Evolutionary conservation across 2,797 vertebrate genomes (phyloP).

Genomic region (Silurus lanzhouensis): DNA sequence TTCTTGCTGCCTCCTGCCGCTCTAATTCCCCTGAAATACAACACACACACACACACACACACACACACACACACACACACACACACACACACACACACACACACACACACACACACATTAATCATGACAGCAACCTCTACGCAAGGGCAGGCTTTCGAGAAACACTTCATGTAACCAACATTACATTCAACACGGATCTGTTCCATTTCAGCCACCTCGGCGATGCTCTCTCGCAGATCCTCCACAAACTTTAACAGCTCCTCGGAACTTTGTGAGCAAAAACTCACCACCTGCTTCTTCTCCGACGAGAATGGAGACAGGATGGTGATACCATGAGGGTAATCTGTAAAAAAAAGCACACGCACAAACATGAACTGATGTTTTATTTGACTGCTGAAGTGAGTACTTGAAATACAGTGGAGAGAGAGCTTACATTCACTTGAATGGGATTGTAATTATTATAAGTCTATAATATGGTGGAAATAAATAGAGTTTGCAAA

Average conservation of each 20-base stretch:
- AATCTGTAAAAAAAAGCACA: slow-evolving; percentile 74
- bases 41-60: slow-evolving; percentile 25
- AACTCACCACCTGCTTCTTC: slow-evolving; percentile 95
- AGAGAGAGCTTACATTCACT: not conserved
- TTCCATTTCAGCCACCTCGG: slow-evolving; percentile 98
- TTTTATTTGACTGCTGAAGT: not conserved
- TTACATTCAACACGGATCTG: slow-evolving; percentile 99
- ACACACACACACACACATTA: slow-evolving; percentile 28
- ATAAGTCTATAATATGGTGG: not conserved
- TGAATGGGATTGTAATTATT: not conserved
- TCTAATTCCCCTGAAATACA: slow-evolving; percentile 89
- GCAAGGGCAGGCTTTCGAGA: slow-evolving; percentile 15
- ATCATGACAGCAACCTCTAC: slow-evolving; percentile 4
- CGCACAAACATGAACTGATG: not conserved
- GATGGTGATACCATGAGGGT: slow-evolving; percentile 94
- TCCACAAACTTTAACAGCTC: slow-evolving; percentile 98
- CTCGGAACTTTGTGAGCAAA: slow-evolving; percentile 92
- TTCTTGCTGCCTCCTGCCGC: slow-evolving; percentile 88
- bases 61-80: slow-evolving; percentile 26
- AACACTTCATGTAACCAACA: slow-evolving; percentile 72
- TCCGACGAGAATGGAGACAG: slow-evolving; percentile 93
- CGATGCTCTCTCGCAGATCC: slow-evolving; percentile 94
- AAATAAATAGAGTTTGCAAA: not conserved
- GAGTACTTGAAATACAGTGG: not conserved
- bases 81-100: slow-evolving; percentile 28